Evolutionary conservation across 2,113 vertebrate species (phyloP).

Genomic region (Indicator indicator): DNA sequence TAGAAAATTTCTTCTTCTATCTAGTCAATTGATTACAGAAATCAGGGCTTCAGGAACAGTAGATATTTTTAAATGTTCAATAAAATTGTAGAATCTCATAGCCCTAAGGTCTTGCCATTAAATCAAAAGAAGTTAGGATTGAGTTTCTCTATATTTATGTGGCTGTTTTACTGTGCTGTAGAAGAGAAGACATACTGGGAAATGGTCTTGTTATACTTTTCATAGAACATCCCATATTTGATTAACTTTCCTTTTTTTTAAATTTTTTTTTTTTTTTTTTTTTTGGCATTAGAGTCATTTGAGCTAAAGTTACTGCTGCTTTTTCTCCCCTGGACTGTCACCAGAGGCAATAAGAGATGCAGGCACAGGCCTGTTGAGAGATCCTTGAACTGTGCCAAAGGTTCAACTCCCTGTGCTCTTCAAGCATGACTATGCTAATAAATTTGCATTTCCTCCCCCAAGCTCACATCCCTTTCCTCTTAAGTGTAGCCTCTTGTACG

Average conservation of each 20-base stretch:
- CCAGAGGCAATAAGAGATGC: not conserved
- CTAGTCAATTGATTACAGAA: not conserved
- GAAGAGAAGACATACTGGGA: not conserved
- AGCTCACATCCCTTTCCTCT: not conserved
- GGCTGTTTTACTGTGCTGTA: not conserved
- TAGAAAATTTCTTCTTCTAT: not conserved
- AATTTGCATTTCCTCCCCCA: constrained; percentile 2
- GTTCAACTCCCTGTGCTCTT: not conserved
- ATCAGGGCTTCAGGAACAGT: not conserved
- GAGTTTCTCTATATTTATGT: not conserved
- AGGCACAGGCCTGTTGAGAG: not conserved
- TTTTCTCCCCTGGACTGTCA: not conserved
- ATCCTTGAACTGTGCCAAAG: not conserved
- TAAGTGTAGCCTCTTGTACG: not conserved
- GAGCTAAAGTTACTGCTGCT: not conserved
- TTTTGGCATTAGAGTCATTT: not conserved
- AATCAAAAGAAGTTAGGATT: not conserved
- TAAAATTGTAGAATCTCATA: not conserved
- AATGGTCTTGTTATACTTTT: not conserved
- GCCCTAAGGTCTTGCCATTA: not conserved
- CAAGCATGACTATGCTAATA: constrained; percentile 7
- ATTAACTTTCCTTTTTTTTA: not conserved
- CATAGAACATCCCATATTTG: not conserved
- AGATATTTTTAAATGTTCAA: not conserved
- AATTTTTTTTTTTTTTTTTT: too few species aligned